Evolutionary conservation across 2,888 invertebrate species (phyloP).

Genomic region (Eudemis profundana): DNA sequence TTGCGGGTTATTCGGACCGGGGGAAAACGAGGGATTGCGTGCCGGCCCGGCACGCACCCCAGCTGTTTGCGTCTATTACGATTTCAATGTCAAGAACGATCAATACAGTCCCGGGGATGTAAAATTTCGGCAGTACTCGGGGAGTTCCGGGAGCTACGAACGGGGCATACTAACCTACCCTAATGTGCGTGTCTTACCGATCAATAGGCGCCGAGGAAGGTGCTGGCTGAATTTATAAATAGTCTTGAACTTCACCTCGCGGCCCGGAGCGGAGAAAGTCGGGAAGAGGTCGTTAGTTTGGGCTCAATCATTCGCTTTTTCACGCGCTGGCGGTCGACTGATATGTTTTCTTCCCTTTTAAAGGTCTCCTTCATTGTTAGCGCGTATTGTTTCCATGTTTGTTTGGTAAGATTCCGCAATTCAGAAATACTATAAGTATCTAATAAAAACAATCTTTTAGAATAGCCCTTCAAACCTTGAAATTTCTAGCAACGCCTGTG

Average conservation of each 20-base stretch:
- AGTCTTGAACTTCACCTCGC: constrained; percentile 83
- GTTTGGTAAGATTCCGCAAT: not conserved
- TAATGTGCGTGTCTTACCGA: constrained; percentile 81
- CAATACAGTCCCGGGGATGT: constrained; percentile 82
- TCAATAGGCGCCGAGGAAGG: constrained; percentile 79
- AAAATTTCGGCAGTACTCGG: constrained; percentile 82
- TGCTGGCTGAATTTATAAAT: constrained; percentile 79
- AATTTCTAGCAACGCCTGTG: too few species aligned
- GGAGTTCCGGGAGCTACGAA: constrained; percentile 78
- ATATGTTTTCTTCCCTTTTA: not conserved
- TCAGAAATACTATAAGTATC: not conserved
- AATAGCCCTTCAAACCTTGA: too few species aligned
- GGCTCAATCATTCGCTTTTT: constrained; percentile 56
- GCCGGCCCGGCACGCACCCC: constrained; percentile 75
- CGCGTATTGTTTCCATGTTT: not conserved
- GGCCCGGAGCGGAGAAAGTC: constrained; percentile 73
- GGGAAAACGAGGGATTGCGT: constrained; percentile 63
- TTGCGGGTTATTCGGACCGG: constrained; percentile 32
- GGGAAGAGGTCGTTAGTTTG: constrained; percentile 63
- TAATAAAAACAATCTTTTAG: too few species aligned
- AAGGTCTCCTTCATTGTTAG: not conserved
- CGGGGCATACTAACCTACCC: constrained; percentile 83
- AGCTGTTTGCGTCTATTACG: constrained; percentile 82
- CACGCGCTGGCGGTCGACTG: constrained; percentile 13
- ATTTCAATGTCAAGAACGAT: constrained; percentile 86